A percentile compares a stretch with the other conserved stretches of the same genome.
Conservation (phyloP, 2,113 vertebrate species). For the Mastomys coucha region DNA sequence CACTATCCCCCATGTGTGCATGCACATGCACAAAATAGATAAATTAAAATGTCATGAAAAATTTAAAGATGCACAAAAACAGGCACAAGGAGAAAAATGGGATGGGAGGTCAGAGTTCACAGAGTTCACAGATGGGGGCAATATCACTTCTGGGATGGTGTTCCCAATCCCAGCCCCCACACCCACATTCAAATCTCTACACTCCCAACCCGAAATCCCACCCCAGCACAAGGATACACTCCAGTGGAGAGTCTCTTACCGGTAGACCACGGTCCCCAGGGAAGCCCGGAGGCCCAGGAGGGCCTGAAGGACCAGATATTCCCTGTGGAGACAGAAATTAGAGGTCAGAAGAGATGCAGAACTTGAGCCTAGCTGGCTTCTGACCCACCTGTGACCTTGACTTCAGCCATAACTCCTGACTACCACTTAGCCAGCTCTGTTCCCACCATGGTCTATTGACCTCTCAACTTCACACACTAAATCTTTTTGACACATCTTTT, state of each 20-base stretch:
- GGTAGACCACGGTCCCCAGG: slow-evolving; percentile 91
- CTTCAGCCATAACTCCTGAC: neutral
- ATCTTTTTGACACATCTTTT: neutral
- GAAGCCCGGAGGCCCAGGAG: slow-evolving; percentile 87
- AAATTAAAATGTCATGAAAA: neutral
- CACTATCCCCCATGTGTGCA: neutral
- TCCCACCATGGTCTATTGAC: neutral
- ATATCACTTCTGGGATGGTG: no score
- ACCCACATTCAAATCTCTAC: neutral
- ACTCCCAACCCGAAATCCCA: neutral
- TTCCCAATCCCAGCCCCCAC: neutral
- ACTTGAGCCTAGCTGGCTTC: neutral
- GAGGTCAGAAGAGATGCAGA: neutral
- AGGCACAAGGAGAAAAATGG: neutral
- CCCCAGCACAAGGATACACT: neutral
- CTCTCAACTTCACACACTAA: neutral
- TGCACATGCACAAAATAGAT: neutral
- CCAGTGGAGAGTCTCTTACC: slow-evolving; percentile 84
- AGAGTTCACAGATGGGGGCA: neutral
- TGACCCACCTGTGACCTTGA: neutral
- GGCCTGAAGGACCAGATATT: slow-evolving; percentile 86
- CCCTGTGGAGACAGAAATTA: slow-evolving; percentile 79
- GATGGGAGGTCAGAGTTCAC: neutral
- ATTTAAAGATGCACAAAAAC: neutral
- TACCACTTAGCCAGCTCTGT: no score